These are phyloP conservation scores for Ochlodes sylvanus DNA, from an alignment of 2,888 invertebrate species.

Conservation along the genomic window DNA sequence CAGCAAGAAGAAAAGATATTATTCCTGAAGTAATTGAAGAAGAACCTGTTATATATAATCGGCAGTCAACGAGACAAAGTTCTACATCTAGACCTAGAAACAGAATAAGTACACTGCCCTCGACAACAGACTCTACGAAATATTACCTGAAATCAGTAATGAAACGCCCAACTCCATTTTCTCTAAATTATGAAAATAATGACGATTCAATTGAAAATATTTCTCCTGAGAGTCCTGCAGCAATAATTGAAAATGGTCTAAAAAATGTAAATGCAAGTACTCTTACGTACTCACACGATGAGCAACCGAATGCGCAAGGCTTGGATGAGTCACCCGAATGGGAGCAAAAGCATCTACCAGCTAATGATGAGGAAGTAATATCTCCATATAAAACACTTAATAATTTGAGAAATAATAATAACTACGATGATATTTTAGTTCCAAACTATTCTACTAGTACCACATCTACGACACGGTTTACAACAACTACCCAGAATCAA, in stretches of 20 bases:
- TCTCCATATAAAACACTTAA: conserved; percentile 74
- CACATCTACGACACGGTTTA: conserved; percentile 51
- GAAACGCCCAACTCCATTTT: conserved; percentile 64
- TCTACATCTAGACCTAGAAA: conserved; percentile 50
- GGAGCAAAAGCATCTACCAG: conserved; percentile 49
- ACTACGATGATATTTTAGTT: conserved; percentile 47
- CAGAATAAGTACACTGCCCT: conserved; percentile 46
- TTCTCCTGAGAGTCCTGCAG: conserved; percentile 58
- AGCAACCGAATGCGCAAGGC: conserved; percentile 45
- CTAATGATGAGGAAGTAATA: conserved; percentile 69
- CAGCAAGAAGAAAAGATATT: conserved; percentile 57
- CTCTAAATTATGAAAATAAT: conserved; percentile 49
- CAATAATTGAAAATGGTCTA: conserved; percentile 55
- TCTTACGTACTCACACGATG: conserved; percentile 37
- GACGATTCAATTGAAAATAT: conserved; percentile 60
- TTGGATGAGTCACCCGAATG: conserved; percentile 45
- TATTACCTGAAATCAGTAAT: conserved; percentile 68
- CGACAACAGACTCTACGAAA: conserved; percentile 56
- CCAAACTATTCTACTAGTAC: conserved; percentile 56
- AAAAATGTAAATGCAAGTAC: conserved; percentile 49
- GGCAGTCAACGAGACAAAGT: conserved; percentile 47
- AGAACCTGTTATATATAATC: conserved; percentile 57
- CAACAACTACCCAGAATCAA: conserved; percentile 50
- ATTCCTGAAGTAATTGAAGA: conserved; percentile 54
- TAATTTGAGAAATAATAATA: conserved; percentile 46